phyloP scores from a whole-genome alignment of 2,888 invertebrate species.

The Ophion slaviceki region DNA sequence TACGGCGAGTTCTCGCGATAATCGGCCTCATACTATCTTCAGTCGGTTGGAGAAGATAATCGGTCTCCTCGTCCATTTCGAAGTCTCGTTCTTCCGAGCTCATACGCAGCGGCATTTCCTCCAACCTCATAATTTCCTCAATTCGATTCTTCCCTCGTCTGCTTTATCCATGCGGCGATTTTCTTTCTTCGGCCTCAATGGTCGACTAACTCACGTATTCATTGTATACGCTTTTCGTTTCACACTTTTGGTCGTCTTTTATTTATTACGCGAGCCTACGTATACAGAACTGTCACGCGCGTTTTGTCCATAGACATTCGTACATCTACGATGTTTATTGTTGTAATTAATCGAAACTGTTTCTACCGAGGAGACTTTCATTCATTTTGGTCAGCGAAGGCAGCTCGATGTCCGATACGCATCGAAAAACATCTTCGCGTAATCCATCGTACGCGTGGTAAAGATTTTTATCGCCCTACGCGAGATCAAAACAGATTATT shows the following conservation, averaged over 20 bases:
- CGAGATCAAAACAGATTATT: conserved; percentile 62
- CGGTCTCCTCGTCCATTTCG: conserved; percentile 83
- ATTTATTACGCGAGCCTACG: background rate
- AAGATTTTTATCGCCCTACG: conserved; percentile 23
- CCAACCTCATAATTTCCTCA: conserved; percentile 78
- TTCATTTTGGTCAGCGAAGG: background rate
- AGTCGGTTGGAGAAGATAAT: conserved; percentile 80
- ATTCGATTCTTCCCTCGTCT: background rate
- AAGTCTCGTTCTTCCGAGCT: conserved; percentile 82
- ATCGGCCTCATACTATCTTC: conserved; percentile 79
- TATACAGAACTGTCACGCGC: conserved; percentile 12
- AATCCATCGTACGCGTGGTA: background rate
- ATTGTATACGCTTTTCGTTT: conserved; percentile 3
- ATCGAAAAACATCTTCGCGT: conserved; percentile 18
- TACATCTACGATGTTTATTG: background rate
- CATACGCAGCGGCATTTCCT: conserved; percentile 81
- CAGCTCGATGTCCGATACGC: background rate
- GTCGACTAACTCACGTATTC: background rate
- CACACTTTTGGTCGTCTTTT: conserved; percentile 7
- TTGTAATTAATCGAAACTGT: background rate
- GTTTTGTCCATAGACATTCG: conserved; percentile 12
- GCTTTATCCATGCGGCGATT: conserved; percentile 7
- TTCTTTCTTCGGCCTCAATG: background rate
- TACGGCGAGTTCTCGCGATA: conserved; percentile 75
- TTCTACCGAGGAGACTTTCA: background rate